These are phyloP conservation scores for Haliaeetus leucogaster DNA, from an alignment of 2,113 vertebrate genomes.

Conservation along the genomic window DNA sequence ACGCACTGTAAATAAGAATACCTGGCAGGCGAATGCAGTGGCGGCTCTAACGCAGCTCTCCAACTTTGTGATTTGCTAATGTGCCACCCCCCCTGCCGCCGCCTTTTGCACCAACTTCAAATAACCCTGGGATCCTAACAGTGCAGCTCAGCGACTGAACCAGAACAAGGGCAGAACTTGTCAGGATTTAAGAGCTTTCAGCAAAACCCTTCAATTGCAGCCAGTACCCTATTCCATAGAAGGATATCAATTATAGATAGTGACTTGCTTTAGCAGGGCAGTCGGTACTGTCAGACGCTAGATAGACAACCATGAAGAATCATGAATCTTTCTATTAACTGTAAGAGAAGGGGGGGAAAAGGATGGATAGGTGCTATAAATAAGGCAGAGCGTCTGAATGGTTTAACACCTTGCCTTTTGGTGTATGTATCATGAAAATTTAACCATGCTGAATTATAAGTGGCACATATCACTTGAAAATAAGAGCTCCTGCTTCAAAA, in stretches of 20 bases:
- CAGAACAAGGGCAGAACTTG: conserved; percentile 92
- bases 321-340: conserved; percentile 98
- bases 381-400: conserved; percentile 67
- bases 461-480: neutral
- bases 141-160: conserved; percentile 72
- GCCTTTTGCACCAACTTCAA: conserved; percentile 73
- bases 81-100: conserved; percentile 5
- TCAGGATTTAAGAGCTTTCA: conserved; percentile 97
- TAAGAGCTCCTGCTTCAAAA: neutral
- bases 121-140: conserved; percentile 72
- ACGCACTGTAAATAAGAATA: conserved; percentile 30
- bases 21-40: conserved; percentile 2
- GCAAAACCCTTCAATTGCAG: conserved; percentile 93
- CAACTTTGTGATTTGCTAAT: conserved; percentile 69
- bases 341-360: conserved; percentile 61
- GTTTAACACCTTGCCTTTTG: conserved; percentile 72
- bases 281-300: conserved; percentile 90
- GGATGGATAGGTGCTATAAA: conserved; percentile 78
- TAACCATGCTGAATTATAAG: conserved; percentile 17
- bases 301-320: conserved; percentile 96
- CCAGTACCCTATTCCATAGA: conserved; percentile 90
- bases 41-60: conserved; percentile 30
- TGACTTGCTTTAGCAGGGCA: conserved; percentile 89
- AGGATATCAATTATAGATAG: conserved; percentile 99
- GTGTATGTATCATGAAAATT: conserved; percentile 64